Conservation (phyloP, 2,888 invertebrate genomes). For the Amitus sp. region DNA sequence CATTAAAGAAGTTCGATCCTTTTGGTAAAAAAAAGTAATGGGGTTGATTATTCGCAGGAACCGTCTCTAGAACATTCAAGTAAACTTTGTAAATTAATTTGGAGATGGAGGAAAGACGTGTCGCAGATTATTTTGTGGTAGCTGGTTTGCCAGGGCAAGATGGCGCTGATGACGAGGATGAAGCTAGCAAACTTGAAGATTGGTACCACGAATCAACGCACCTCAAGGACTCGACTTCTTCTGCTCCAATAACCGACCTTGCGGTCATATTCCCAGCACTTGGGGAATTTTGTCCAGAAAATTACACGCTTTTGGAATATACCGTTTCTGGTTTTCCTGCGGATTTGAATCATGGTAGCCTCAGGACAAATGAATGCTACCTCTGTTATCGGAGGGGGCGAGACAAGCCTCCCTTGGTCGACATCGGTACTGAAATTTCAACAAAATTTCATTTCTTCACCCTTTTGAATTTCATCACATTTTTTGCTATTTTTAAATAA, state of each 20-base stretch:
- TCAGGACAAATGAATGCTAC: slow-evolving; percentile 92
- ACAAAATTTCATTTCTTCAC: too few species aligned
- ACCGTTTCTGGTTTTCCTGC: slow-evolving; percentile 92
- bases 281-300: slow-evolving; percentile 86
- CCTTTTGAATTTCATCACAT: too few species aligned
- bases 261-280: slow-evolving; percentile 89
- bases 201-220: slow-evolving; percentile 71
- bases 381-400: slow-evolving; percentile 91
- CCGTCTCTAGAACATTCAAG: too few species aligned
- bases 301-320: slow-evolving; percentile 76
- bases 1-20: too few species aligned
- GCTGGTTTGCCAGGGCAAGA: slow-evolving; percentile 82
- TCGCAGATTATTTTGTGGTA: slow-evolving; percentile 98
- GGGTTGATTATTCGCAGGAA: too few species aligned
- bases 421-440: slow-evolving; percentile 83
- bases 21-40: too few species aligned
- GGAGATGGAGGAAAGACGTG: slow-evolving; percentile 86
- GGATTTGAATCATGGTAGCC: slow-evolving; percentile 96
- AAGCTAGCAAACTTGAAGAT: slow-evolving; percentile 67
- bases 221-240: slow-evolving; percentile 82
- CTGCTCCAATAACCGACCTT: slow-evolving; percentile 96
- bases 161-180: slow-evolving; percentile 78
- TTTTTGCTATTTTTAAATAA: too few species aligned
- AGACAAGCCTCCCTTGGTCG: slow-evolving; percentile 96
- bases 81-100: too few species aligned